Evolutionary conservation across 2,113 vertebrate genomes (phyloP).

Genomic region (Hiodon tergisus): DNA sequence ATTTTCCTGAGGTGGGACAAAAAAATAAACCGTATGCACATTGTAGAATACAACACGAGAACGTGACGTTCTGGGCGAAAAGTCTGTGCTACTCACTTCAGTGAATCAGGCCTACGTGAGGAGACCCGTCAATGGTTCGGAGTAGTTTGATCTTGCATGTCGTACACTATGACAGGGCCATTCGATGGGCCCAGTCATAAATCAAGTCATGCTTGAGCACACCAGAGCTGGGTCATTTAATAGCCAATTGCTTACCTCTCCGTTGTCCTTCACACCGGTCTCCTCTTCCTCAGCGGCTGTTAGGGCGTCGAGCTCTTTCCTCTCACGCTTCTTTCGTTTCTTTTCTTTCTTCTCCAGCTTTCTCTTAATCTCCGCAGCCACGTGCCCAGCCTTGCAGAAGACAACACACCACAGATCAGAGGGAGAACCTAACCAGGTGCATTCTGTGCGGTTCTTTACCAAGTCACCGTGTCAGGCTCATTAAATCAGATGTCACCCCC

Average conservation of each 20-base stretch:
- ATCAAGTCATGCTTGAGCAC: slow-evolving; percentile 50
- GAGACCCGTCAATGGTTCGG: slow-evolving; percentile 65
- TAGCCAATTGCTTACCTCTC: slow-evolving; percentile 38
- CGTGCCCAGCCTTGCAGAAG: slow-evolving; percentile 66
- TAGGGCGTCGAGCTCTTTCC: slow-evolving; percentile 63
- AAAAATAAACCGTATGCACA: too few species aligned
- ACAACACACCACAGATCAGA: too few species aligned
- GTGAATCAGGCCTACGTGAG: slow-evolving; percentile 54
- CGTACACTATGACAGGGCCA: slow-evolving; percentile 55
- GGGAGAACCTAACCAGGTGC: too few species aligned
- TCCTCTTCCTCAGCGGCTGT: slow-evolving; percentile 40
- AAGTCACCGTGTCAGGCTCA: slow-evolving; percentile 80
- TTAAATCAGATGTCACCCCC: slow-evolving; percentile 95
- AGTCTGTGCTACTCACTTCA: slow-evolving; percentile 62
- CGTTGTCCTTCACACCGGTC: slow-evolving; percentile 40
- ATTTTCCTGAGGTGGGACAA: background rate
- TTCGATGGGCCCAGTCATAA: slow-evolving; percentile 40
- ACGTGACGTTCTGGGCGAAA: background rate
- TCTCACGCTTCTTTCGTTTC: slow-evolving; percentile 76
- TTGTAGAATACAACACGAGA: background rate
- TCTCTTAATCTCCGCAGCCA: slow-evolving; percentile 70
- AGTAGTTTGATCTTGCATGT: slow-evolving; percentile 56
- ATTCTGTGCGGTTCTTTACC: too few species aligned
- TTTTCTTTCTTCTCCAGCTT: slow-evolving; percentile 83
- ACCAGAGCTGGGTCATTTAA: accelerated